These are phyloP conservation scores for Taphrorychus bicolor DNA, from an alignment of 2,888 invertebrate genomes.

Conservation along the genomic window DNA sequence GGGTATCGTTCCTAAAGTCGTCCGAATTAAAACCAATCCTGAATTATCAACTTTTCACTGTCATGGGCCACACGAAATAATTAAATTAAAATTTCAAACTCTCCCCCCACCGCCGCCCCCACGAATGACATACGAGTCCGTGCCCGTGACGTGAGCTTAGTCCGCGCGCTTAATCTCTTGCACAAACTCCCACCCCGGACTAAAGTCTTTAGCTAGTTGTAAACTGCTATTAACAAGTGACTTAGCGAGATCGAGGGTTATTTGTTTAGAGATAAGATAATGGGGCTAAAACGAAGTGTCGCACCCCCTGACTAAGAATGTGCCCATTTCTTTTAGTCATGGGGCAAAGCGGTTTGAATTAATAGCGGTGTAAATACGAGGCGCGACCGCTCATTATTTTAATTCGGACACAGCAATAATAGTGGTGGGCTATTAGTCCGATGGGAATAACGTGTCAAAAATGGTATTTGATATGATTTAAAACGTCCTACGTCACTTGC, in stretches of 20 bases:
- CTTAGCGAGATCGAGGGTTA: too few species aligned
- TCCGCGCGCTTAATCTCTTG: neutral
- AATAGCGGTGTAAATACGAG: slow-evolving; percentile 38
- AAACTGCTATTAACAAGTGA: too few species aligned
- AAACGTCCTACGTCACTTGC: slow-evolving; percentile 39
- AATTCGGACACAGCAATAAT: slow-evolving; percentile 41
- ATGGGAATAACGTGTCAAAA: slow-evolving; percentile 35
- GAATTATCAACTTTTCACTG: slow-evolving; percentile 31
- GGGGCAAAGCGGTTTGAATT: slow-evolving; percentile 32
- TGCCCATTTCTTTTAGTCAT: slow-evolving; percentile 35
- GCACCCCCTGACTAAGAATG: slow-evolving; percentile 16
- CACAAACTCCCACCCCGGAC: too few species aligned
- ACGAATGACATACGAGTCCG: slow-evolving; percentile 14
- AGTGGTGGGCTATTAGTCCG: slow-evolving; percentile 36
- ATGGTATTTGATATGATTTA: slow-evolving; percentile 41
- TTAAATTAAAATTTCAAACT: slow-evolving; percentile 32
- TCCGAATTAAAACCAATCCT: slow-evolving; percentile 24
- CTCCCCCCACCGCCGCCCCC: slow-evolving; percentile 3
- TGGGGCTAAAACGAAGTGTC: neutral
- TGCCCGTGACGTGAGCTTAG: slow-evolving; percentile 3
- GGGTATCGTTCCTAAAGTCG: slow-evolving; percentile 10
- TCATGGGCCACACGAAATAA: slow-evolving; percentile 30
- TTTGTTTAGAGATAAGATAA: neutral
- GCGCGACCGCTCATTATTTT: slow-evolving; percentile 41
- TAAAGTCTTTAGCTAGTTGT: too few species aligned